Evolutionary conservation across 23 tunicate species (phyloP).

Genomic region (Diplosoma virens): DNA sequence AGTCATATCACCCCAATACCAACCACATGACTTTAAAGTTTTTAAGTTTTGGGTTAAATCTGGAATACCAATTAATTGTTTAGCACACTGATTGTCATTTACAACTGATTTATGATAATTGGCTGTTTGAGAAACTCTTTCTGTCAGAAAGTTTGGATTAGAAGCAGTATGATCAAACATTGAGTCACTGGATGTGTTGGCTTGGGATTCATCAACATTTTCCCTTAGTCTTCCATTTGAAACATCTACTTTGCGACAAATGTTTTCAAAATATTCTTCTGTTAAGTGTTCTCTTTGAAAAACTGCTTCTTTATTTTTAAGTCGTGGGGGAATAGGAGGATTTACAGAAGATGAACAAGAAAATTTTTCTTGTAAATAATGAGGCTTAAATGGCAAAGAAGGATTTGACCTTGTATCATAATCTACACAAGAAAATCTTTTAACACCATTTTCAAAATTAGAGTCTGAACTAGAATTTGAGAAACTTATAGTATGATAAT

Average conservation of each 20-base stretch:
- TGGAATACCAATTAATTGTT: too few relatives aligned
- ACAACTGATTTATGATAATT: background rate
- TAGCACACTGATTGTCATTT: too few relatives aligned
- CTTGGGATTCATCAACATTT: background rate
- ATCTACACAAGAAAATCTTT: too few relatives aligned
- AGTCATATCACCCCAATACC: slow-evolving; percentile 94
- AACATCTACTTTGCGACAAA: slow-evolving; percentile 54
- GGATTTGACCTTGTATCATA: background rate
- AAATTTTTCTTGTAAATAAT: slow-evolving; percentile 23
- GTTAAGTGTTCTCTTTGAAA: slow-evolving; percentile 55
- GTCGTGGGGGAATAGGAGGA: slow-evolving; percentile 74
- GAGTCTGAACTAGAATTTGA: background rate
- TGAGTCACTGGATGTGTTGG: background rate
- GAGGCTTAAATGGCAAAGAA: slow-evolving; percentile 72
- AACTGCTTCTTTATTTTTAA: slow-evolving; percentile 49
- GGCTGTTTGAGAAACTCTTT: background rate
- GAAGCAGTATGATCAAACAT: background rate
- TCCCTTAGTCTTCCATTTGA: too few relatives aligned
- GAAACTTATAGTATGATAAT: slow-evolving; percentile 38
- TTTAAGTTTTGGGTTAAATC: slow-evolving; percentile 51
- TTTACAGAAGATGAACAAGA: background rate
- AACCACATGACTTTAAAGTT: slow-evolving; percentile 58
- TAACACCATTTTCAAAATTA: too few relatives aligned
- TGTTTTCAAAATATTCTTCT: slow-evolving; percentile 88
- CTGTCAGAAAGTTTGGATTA: background rate